Base-by-base conservation (phyloP, 2,113 vertebrate species). In the Neolamprologus hecqui region DNA sequence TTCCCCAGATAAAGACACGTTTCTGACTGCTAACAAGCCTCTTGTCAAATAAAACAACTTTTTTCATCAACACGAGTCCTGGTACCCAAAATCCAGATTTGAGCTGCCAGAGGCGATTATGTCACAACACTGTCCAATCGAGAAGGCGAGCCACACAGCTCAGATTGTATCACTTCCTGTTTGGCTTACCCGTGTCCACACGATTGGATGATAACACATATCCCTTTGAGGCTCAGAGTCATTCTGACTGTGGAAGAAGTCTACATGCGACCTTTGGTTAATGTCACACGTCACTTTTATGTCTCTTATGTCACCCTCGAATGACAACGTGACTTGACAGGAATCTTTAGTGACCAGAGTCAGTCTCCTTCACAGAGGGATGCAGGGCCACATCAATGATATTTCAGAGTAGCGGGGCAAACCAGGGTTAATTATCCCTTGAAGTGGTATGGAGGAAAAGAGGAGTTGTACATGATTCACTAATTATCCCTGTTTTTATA, bases 261-360 rank as follows among this genome's bases (percentile, higher is more conserved):
- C 92, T 93, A 92, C 90, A 92, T 83, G 11, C 92, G 96, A 97
- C 97, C 97, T 97, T 97, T 97, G 85, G 90, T 96, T 95, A 95
- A 96, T 96, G 96, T 95, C 96, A 96, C 77, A 94, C 82, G 93
- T 96, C 96, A 92, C 90, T 58, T 58, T 28, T 58, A 28, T 58
- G 55, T 58, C 85, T 94, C 94, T 96, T 91, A 94, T 96, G 93
- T 97, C 96, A 95, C 93, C 70, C 70, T 86, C 87, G 84, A 91
- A 92, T 92, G 95, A 88, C 88, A 86, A 92, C 33, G 75, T 94
- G 97, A 96, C 95, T 96, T 93, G 94, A 92, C 89, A 86, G 89
- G 81, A 88, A 89, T 95, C 88, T 93, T 94, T 92, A 90, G 73
- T 33, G 88, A 95, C 73, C 90, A 49, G 35, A 75, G 51, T 90